phyloP scores from a whole-genome alignment of 2,113 vertebrate genomes.

The Opisthocomus hoazin region DNA sequence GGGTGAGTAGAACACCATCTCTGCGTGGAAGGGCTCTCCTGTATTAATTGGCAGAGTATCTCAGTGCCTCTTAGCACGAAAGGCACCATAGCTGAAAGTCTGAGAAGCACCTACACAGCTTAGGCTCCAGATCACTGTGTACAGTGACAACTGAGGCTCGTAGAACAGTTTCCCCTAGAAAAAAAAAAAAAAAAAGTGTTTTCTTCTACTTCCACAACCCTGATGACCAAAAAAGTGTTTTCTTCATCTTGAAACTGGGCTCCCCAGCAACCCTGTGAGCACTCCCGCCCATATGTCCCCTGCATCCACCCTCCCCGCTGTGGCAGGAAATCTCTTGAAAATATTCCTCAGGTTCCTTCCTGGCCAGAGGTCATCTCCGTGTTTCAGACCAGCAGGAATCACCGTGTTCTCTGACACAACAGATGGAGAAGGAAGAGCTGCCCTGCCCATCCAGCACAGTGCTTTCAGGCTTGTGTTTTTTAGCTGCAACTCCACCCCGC shows the following conservation, averaged over 20 bases:
- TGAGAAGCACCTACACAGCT: not conserved
- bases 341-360: slow-evolving; percentile 50
- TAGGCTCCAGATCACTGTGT: not conserved
- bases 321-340: not conserved
- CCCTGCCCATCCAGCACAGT: not conserved
- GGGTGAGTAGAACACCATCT: not conserved
- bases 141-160: not conserved
- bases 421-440: slow-evolving; percentile 11
- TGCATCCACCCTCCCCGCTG: not conserved
- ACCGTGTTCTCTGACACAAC: slow-evolving; percentile 40
- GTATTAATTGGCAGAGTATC: not conserved
- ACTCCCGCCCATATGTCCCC: not conserved
- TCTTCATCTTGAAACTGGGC: not conserved
- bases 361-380: slow-evolving; percentile 7
- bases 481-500: slow-evolving; percentile 32
- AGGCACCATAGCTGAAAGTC: accelerated
- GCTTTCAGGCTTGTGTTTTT: slow-evolving; percentile 1
- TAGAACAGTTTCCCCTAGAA: not conserved
- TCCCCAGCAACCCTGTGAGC: not conserved
- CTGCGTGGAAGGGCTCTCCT: not conserved
- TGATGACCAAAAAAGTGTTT: not conserved
- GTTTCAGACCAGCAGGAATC: slow-evolving; percentile 22
- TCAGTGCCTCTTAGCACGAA: not conserved
- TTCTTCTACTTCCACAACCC: not conserved
- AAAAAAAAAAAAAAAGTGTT: not conserved